Conservation (phyloP, 2,888 invertebrate genomes). For the Kuschelorhynchus macadamiae region DNA sequence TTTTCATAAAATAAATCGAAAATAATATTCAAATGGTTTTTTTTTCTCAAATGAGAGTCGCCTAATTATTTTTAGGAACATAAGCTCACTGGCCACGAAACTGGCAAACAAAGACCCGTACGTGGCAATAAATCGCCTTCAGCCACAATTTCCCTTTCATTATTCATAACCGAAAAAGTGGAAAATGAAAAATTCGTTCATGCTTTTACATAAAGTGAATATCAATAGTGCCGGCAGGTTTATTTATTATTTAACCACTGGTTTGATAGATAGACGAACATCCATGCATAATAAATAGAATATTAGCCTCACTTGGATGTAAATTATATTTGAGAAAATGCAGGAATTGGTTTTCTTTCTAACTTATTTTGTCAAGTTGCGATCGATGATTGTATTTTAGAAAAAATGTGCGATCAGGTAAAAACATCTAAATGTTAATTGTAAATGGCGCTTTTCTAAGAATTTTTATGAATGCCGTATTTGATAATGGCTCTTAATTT, state of each 20-base stretch:
- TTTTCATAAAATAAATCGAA: no score
- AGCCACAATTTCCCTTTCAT: slow-evolving; percentile 62
- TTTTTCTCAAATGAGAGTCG: slow-evolving; percentile 28
- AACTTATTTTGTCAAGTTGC: no score
- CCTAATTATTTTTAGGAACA: slow-evolving; percentile 46
- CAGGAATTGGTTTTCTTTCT: no score
- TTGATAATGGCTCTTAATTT: no score
- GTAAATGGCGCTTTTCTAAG: no score
- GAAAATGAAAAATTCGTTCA: slow-evolving; percentile 65
- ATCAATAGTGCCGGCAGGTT: slow-evolving; percentile 61
- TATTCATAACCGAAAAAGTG: slow-evolving; percentile 64
- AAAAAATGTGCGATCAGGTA: no score
- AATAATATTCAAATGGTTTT: no score
- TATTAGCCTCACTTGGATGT: background rate
- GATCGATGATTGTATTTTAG: no score
- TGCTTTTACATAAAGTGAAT: slow-evolving; percentile 66
- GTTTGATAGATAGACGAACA: slow-evolving; percentile 14
- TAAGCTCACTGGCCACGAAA: slow-evolving; percentile 37
- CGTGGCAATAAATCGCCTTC: slow-evolving; percentile 56
- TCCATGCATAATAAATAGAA: background rate
- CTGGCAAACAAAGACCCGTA: slow-evolving; percentile 42
- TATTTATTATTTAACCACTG: slow-evolving; percentile 62
- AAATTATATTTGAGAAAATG: no score
- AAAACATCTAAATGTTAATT: no score
- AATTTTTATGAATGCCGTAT: no score